Percentiles rank a stretch among this genome's conserved stretches.
These are phyloP conservation scores for Dendrophyllia cribrosa DNA, from an alignment of 64 coral and sea anemone genomes.

Conservation along the genomic window DNA sequence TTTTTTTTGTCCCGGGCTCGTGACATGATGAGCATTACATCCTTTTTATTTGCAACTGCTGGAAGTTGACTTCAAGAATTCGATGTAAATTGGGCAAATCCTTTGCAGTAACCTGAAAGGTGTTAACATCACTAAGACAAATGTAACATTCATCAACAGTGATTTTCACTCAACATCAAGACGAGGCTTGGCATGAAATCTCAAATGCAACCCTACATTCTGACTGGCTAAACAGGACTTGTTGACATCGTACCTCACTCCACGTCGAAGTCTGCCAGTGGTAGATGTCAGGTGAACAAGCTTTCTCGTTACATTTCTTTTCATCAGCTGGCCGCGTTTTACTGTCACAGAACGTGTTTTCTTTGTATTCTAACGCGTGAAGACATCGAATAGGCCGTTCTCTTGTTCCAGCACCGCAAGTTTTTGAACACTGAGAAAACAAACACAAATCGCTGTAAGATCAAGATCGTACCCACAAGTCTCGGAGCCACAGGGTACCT, in stretches of 20 bases:
- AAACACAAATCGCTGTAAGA: too few relatives aligned
- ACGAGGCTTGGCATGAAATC: too few relatives aligned
- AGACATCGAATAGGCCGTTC: conserved; percentile 55
- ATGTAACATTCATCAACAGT: too few relatives aligned
- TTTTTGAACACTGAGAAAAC: conserved; percentile 67
- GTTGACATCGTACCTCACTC: conserved; percentile 34
- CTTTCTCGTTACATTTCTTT: conserved; percentile 25
- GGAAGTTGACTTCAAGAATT: too few relatives aligned
- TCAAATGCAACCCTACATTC: neutral
- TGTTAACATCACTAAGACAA: too few relatives aligned
- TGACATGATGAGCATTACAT: too few relatives aligned
- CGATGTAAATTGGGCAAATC: too few relatives aligned
- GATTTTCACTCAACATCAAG: too few relatives aligned
- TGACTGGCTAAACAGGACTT: neutral
- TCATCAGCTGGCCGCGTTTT: conserved; percentile 35
- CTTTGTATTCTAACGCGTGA: conserved; percentile 28
- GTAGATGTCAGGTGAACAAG: conserved; percentile 9
- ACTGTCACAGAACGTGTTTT: conserved; percentile 54
- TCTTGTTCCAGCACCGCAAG: conserved; percentile 70
- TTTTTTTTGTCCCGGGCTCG: too few relatives aligned
- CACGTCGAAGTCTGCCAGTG: conserved; percentile 44
- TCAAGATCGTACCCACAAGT: too few relatives aligned
- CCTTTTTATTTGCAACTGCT: too few relatives aligned
- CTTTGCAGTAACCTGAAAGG: too few relatives aligned
- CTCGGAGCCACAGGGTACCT: neutral